phyloP scores from a whole-genome alignment of 2,113 vertebrate genomes.

The Strix uralensis region DNA sequence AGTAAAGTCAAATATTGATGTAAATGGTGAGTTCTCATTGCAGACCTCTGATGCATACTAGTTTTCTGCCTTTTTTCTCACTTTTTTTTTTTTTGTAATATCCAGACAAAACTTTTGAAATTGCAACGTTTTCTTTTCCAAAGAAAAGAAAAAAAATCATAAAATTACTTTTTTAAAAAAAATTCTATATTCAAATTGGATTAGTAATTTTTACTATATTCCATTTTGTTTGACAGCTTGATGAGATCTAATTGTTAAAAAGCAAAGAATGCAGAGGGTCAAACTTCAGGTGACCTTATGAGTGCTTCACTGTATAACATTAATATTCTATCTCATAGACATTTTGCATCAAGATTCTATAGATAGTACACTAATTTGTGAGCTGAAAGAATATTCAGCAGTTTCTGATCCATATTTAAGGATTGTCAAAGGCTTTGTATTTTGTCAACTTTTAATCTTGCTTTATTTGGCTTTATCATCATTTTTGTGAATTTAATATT shows the following conservation, averaged over 20 bases:
- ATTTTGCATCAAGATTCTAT: not conserved
- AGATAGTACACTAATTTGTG: not conserved
- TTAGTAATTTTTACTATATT: not conserved
- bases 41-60: not conserved
- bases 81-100: not conserved
- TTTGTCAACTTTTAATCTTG: not conserved
- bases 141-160: not conserved
- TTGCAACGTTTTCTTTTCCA: not conserved
- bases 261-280: not conserved
- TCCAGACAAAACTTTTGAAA: not conserved
- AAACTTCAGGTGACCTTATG: not conserved
- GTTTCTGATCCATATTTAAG: not conserved
- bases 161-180: not conserved
- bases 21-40: not conserved
- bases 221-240: not conserved
- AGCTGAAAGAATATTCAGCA: not conserved
- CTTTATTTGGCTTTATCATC: not conserved
- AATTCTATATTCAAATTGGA: not conserved
- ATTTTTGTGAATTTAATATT: not conserved
- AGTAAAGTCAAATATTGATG: not conserved
- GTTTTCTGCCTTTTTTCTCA: not conserved
- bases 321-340: not conserved
- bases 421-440: not conserved
- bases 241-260: not conserved
- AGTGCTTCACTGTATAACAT: not conserved